Evolutionary conservation across 2,888 invertebrate species (phyloP).

Genomic region (Aporophyla lueneburgensis): DNA sequence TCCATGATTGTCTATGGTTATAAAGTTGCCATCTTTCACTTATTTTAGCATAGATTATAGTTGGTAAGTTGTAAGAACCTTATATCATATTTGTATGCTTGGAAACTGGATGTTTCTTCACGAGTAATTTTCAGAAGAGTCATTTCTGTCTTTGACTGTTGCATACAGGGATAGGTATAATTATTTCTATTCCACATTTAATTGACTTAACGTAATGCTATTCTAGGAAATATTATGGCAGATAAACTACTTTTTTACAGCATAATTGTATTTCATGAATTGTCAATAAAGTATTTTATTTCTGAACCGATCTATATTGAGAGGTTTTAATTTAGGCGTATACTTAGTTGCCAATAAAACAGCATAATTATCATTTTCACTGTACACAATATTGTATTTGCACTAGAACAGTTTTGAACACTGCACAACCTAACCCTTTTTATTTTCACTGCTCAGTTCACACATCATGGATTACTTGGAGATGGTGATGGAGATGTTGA

Average conservation of each 20-base stretch:
- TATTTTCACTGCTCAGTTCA: conserved; percentile 50
- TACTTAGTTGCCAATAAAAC: conserved; percentile 57
- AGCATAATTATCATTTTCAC: conserved; percentile 8
- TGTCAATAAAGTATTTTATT: neutral
- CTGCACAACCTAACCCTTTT: conserved; percentile 58
- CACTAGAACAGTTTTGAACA: conserved; percentile 56
- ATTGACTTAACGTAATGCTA: conserved; percentile 12
- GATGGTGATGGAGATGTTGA: conserved; percentile 21
- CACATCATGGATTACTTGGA: conserved; percentile 26
- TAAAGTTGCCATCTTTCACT: conserved; percentile 18
- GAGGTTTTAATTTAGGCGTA: neutral
- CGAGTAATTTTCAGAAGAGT: neutral
- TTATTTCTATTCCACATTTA: neutral
- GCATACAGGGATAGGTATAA: neutral
- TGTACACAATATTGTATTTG: conserved; percentile 47
- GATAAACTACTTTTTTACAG: neutral
- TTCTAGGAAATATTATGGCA: too few species aligned
- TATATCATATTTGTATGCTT: neutral
- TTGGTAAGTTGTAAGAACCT: neutral
- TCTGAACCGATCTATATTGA: neutral
- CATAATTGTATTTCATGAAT: neutral
- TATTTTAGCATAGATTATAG: conserved; percentile 19
- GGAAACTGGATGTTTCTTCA: neutral
- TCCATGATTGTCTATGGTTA: conserved; percentile 21
- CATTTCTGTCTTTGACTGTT: too few species aligned